These are phyloP conservation scores for Heterodera filipjevi DNA, from an alignment of 2,888 invertebrate genomes.

Conservation along the genomic window DNA sequence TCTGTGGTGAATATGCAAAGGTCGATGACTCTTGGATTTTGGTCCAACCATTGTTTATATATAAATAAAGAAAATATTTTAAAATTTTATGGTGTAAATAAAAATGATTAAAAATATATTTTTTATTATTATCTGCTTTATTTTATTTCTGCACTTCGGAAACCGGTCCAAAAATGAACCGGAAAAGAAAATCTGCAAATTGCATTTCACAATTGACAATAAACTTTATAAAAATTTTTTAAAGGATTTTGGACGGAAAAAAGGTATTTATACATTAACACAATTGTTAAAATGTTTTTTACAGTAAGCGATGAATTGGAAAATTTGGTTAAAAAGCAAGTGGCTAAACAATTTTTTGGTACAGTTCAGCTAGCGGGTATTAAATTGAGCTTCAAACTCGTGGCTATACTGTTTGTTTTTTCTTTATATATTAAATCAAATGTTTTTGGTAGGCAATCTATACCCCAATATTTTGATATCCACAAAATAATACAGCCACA, in stretches of 20 bases:
- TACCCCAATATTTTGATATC: neutral
- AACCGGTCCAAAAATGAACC: neutral
- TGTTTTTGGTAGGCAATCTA: neutral
- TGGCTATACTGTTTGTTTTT: neutral
- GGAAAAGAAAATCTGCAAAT: neutral
- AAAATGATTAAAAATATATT: neutral
- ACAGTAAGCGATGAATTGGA: neutral
- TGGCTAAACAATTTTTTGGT: neutral
- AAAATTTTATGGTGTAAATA: conserved; percentile 1
- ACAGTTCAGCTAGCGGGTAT: neutral
- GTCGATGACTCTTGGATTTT: neutral
- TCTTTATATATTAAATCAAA: neutral
- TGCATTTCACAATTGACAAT: neutral
- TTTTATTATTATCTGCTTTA: neutral
- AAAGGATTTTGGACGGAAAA: neutral
- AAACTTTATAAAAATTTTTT: neutral
- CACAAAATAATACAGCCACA: neutral
- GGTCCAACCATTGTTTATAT: neutral
- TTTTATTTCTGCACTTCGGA: neutral
- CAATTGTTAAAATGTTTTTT: neutral
- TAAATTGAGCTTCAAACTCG: neutral
- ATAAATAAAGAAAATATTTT: conserved; percentile 5
- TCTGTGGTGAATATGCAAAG: neutral
- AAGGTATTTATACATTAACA: conserved; percentile 1
- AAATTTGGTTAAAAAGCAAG: neutral